Percentiles rank a stretch among this genome's conserved stretches.
Conservation (phyloP, 2,888 invertebrate species). For the Troilus luridus region DNA sequence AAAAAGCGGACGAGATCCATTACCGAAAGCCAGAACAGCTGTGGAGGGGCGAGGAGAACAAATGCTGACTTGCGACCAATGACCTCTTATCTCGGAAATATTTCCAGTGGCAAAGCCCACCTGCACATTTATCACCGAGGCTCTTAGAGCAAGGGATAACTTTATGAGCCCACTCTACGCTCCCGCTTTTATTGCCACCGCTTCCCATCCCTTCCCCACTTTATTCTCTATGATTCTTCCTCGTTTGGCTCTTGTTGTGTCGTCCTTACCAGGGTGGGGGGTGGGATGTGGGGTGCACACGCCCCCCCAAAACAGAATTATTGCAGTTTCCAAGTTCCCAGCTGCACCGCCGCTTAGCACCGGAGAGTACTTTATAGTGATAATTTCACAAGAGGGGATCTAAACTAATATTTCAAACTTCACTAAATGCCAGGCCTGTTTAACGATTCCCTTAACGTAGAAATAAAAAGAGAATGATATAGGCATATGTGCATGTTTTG, state of each 20-base stretch:
- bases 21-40: background rate
- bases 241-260: background rate
- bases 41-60: background rate
- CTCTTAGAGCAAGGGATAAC: conserved; percentile 5
- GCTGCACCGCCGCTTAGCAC: background rate
- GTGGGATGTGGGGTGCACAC: background rate
- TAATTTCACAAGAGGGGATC: background rate
- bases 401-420: background rate
- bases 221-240: conserved; percentile 31
- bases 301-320: background rate
- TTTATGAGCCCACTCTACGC: background rate
- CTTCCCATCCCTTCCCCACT: background rate
- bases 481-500: no score
- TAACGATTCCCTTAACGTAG: background rate
- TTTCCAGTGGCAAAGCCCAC: background rate
- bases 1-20: background rate
- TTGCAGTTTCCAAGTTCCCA: conserved; percentile 2
- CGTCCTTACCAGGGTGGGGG: no score
- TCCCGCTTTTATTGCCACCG: background rate
- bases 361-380: background rate
- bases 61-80: conserved; percentile 34
- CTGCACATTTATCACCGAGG: background rate
- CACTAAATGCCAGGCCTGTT: background rate
- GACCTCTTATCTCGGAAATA: conserved; percentile 43
- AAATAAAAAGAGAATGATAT: no score